These are phyloP conservation scores for Oncorhynchus kisutch DNA, from an alignment of 2,113 vertebrate genomes.

Conservation along the genomic window DNA sequence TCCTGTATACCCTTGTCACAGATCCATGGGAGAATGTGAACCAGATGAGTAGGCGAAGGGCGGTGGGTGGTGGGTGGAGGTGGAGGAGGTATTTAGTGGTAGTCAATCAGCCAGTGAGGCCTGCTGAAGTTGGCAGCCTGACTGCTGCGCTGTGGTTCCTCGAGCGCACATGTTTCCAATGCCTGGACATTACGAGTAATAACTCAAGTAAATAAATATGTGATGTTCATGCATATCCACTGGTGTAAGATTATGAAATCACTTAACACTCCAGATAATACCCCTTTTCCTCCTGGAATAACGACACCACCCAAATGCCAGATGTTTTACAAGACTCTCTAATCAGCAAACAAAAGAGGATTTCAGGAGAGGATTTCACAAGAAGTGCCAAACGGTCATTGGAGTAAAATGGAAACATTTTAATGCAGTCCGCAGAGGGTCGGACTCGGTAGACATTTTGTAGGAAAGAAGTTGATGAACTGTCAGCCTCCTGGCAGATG, in stretches of 20 bases:
- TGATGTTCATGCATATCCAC: not conserved
- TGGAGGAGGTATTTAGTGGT: not conserved
- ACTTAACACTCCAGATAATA: not conserved
- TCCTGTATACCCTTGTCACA: conserved; percentile 14
- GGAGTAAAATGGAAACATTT: not conserved
- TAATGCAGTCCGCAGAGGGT: no score
- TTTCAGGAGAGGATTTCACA: not conserved
- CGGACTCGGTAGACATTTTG: not conserved
- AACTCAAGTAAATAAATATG: not conserved
- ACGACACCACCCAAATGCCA: not conserved
- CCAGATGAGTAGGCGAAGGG: conserved; percentile 18
- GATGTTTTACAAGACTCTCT: not conserved
- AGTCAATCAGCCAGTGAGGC: not conserved
- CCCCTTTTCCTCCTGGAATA: not conserved
- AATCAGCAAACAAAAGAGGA: not conserved
- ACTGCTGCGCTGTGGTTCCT: conserved; percentile 23
- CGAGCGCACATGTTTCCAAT: conserved; percentile 11
- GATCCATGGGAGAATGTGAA: conserved; percentile 19
- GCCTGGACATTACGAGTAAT: conserved; percentile 1
- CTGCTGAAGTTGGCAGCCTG: conserved; percentile 7
- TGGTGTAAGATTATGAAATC: not conserved
- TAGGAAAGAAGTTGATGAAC: not conserved
- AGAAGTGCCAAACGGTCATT: not conserved
- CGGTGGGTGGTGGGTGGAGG: not conserved
- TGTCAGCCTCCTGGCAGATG: no score